These are phyloP conservation scores for Amia ocellicauda DNA, from an alignment of 2,113 vertebrate genomes.

Conservation along the genomic window DNA sequence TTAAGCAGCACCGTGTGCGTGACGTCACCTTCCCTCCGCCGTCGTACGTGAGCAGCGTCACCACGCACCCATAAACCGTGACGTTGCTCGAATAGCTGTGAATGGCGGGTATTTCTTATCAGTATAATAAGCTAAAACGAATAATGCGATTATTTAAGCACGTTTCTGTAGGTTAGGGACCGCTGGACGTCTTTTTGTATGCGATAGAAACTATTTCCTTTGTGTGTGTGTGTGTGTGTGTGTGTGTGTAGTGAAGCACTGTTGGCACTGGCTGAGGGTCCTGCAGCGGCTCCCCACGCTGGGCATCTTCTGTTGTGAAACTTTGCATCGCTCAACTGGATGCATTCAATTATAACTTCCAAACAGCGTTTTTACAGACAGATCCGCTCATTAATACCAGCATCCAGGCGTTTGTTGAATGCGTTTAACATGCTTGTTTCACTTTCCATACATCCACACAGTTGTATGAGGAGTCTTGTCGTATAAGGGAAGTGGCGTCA, in stretches of 20 bases:
- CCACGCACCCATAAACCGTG: neutral
- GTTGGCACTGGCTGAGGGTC: neutral
- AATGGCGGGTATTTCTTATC: neutral
- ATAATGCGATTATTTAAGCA: neutral
- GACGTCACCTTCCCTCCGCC: neutral
- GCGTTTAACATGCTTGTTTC: no score
- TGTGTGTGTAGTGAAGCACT: neutral
- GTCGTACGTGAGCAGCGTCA: neutral
- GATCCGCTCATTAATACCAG: no score
- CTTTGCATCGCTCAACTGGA: neutral
- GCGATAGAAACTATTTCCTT: neutral
- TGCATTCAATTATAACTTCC: no score
- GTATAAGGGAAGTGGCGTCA: no score
- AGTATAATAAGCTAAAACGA: neutral
- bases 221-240: neutral
- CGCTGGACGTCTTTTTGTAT: neutral
- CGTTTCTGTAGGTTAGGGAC: neutral
- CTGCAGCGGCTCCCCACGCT: neutral
- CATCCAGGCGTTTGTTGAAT: no score
- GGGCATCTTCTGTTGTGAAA: neutral
- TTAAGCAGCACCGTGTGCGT: neutral
- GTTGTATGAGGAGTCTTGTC: no score
- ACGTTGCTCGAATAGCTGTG: constrained; percentile 2
- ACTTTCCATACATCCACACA: no score
- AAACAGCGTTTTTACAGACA: no score